Conservation (phyloP, 2,797 vertebrate species). For the Australoheros facetus region DNA sequence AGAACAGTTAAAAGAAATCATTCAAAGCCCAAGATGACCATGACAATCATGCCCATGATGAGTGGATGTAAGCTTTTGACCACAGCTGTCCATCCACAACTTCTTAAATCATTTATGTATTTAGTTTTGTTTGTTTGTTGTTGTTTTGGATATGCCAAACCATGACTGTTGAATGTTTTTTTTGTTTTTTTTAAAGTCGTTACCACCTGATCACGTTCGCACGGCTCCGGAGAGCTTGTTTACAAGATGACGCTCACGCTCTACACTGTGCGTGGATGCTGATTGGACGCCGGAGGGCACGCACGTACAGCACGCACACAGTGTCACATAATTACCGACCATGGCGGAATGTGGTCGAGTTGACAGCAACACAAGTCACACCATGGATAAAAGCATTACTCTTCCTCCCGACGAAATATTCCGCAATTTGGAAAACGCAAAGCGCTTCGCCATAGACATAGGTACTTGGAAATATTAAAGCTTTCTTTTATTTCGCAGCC, state of each 20-base stretch:
- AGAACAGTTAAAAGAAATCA: not conserved
- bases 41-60: not conserved
- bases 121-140: not conserved
- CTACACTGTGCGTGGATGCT: not conserved
- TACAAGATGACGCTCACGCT: not conserved
- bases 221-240: not conserved
- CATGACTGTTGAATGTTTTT: not conserved
- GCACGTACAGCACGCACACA: slow-evolving; percentile 1
- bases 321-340: slow-evolving; percentile 66
- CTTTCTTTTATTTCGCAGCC: not conserved
- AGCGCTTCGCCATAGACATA: slow-evolving; percentile 98
- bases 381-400: slow-evolving; percentile 96
- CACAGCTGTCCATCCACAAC: not conserved
- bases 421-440: slow-evolving; percentile 95
- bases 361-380: slow-evolving; percentile 80
- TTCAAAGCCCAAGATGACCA: not conserved
- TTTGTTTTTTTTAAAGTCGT: not conserved
- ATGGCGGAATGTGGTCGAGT: slow-evolving; percentile 89
- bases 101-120: not conserved
- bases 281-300: slow-evolving; percentile 52
- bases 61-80: not conserved
- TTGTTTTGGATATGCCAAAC: not conserved
- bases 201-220: not conserved
- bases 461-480: slow-evolving; percentile 72
- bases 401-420: slow-evolving; percentile 96